These are phyloP conservation scores for Rhynchonycteris naso DNA, from an alignment of 2,797 vertebrate genomes.

Conservation along the genomic window DNA sequence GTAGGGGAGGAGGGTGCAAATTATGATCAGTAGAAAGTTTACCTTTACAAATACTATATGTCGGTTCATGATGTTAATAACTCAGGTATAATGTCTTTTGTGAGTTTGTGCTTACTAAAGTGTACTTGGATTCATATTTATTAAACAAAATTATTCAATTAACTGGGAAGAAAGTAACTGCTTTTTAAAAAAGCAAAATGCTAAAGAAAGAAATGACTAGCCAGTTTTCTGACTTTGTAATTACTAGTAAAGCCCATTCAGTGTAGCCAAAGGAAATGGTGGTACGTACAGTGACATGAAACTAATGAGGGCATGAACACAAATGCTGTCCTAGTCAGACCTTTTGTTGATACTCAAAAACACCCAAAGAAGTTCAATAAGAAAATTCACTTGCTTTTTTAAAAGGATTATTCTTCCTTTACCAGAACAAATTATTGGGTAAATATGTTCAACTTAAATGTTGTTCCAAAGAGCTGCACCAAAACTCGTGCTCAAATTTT, in stretches of 20 bases:
- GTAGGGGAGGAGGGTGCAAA: not conserved
- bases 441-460: constrained; percentile 7
- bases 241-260: not conserved
- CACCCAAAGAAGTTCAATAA: not conserved
- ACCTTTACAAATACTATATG: not conserved
- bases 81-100: not conserved
- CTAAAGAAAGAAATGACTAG: constrained; percentile 6
- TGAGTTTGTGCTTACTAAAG: not conserved
- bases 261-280: not conserved
- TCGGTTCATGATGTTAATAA: not conserved
- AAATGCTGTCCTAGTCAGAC: not conserved
- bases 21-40: constrained; percentile 40
- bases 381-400: constrained; percentile 10
- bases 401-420: constrained; percentile 25
- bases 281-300: not conserved
- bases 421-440: not conserved
- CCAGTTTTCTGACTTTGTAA: not conserved
- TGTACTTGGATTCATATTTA: constrained; percentile 24
- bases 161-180: not conserved
- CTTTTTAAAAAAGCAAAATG: constrained; percentile 50
- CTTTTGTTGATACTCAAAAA: not conserved
- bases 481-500: not conserved
- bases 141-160: constrained; percentile 42
- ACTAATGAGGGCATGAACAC: not conserved
- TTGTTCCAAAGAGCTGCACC: not conserved